Evolutionary conservation across 2,113 vertebrate species (phyloP).

Genomic region (Shinisaurus crocodilurus): DNA sequence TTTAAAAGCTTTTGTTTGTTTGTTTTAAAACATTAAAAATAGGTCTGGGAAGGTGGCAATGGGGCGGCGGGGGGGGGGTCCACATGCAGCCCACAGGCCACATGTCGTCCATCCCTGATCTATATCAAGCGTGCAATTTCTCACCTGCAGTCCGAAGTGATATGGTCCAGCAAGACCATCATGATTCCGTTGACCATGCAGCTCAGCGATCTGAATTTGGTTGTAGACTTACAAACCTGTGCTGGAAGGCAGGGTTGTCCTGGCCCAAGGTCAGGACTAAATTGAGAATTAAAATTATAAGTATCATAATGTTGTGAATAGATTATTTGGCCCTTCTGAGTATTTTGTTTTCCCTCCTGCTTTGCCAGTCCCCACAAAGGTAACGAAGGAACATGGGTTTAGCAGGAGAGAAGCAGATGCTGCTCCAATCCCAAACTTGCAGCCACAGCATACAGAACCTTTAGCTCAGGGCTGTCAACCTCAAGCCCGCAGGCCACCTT

Average conservation of each 20-base stretch:
- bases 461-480: too few relatives aligned
- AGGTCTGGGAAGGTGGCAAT: too few relatives aligned
- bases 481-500: too few relatives aligned
- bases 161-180: not conserved
- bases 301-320: not conserved
- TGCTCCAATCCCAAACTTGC: not conserved
- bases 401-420: not conserved
- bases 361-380: not conserved
- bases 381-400: not conserved
- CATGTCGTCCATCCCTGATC: too few relatives aligned
- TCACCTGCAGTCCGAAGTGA: not conserved
- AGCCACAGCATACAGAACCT: not conserved
- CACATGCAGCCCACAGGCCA: too few relatives aligned
- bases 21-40: too few relatives aligned
- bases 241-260: not conserved
- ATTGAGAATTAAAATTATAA: not conserved
- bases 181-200: not conserved
- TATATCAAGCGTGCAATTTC: not conserved
- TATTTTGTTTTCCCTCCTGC: not conserved
- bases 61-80: too few relatives aligned
- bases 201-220: not conserved
- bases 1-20: too few relatives aligned
- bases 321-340: not conserved
- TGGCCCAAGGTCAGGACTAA: not conserved
- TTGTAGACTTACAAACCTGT: not conserved